Evolutionary conservation across 1,140 invertebrate genomes (phyloP).

Genomic region (Coenobita brevimanus): DNA sequence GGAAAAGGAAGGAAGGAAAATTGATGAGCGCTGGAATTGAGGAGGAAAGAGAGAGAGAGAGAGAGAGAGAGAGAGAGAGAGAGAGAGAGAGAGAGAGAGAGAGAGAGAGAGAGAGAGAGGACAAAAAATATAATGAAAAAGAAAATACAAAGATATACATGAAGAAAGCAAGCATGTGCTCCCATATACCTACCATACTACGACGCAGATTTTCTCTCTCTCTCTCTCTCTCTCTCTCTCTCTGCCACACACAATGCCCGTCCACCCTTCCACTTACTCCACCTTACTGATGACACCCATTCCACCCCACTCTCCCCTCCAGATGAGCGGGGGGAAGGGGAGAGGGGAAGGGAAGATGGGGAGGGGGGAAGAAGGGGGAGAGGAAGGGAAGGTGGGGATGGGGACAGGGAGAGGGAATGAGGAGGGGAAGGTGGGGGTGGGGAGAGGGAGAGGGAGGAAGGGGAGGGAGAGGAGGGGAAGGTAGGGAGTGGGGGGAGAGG

Average conservation of each 20-base stretch:
- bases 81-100: neutral
- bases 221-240: neutral
- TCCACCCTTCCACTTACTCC: constrained; percentile 11
- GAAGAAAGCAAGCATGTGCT: neutral
- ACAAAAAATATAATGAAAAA: neutral
- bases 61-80: neutral
- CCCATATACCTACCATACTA: neutral
- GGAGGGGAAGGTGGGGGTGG: neutral
- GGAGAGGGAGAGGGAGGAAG: neutral
- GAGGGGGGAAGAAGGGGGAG: too few species aligned
- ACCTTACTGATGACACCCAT: constrained; percentile 2
- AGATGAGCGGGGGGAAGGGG: neutral
- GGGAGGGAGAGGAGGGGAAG: neutral
- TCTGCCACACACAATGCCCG: neutral
- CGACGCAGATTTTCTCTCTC: neutral
- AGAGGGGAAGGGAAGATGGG: neutral
- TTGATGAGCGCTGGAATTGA: too few species aligned
- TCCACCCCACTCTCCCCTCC: neutral
- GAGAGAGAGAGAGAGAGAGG: neutral
- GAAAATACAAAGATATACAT: neutral
- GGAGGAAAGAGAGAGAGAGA: too few species aligned
- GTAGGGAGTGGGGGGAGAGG: neutral
- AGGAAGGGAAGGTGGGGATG: neutral
- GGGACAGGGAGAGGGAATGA: neutral
- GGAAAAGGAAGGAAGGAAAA: too few species aligned